phyloP scores from a whole-genome alignment of 1,140 invertebrate species.

The Notospermus geniculatus region DNA sequence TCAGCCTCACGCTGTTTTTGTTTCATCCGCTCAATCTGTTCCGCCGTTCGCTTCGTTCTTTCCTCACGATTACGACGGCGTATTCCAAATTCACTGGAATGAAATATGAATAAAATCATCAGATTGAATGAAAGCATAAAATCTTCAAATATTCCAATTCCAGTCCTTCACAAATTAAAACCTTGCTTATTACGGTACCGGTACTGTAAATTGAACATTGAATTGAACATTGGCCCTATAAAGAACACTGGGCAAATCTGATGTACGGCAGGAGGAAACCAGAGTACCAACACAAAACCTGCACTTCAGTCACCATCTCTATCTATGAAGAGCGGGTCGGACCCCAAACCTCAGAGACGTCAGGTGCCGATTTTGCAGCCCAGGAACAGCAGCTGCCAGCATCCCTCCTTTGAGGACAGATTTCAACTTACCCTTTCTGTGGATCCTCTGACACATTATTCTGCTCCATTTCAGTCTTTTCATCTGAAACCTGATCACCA shows the following conservation, averaged over 20 bases:
- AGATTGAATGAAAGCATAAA: not conserved
- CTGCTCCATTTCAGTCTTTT: not conserved
- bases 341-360: too few species aligned
- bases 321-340: too few species aligned
- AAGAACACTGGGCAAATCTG: too few species aligned
- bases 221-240: too few species aligned
- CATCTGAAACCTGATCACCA: not conserved
- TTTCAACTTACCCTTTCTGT: not conserved
- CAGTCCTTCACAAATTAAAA: too few species aligned
- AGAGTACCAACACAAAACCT: too few species aligned
- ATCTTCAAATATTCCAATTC: not conserved
- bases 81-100: constrained; percentile 27
- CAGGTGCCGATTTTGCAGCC: too few species aligned
- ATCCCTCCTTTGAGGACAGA: not conserved
- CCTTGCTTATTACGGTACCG: too few species aligned
- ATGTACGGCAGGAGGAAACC: too few species aligned
- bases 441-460: constrained; percentile 1
- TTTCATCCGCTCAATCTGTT: constrained; percentile 50
- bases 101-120: constrained; percentile 13
- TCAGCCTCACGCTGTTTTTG: constrained; percentile 49
- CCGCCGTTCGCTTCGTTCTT: constrained; percentile 43
- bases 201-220: too few species aligned
- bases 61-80: constrained; percentile 48
- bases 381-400: not conserved
- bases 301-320: too few species aligned